Percentiles rank a stretch among this genome's conserved stretches.
Conservation (phyloP, 2,113 vertebrate genomes). For the Azemiops feae region DNA sequence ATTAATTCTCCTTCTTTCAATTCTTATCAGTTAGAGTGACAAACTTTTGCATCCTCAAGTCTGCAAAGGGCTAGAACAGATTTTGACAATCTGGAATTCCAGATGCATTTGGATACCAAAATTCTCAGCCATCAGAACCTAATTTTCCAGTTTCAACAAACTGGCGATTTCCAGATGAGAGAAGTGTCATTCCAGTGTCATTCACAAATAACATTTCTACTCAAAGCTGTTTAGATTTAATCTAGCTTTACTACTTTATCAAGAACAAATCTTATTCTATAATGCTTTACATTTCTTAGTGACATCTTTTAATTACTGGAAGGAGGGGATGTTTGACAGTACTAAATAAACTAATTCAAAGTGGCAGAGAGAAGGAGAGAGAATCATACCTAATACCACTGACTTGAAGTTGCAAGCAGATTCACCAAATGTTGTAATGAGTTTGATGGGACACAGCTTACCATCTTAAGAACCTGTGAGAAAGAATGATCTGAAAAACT, state of each 20-base stretch:
- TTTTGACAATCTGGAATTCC: background rate
- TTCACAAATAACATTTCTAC: background rate
- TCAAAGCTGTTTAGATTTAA: background rate
- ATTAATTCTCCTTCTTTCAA: background rate
- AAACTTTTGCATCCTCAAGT: background rate
- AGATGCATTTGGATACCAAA: background rate
- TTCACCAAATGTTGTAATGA: constrained; percentile 40
- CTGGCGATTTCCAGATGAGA: background rate
- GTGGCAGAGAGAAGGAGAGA: constrained; percentile 48
- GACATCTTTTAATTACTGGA: constrained; percentile 36
- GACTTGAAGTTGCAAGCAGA: constrained; percentile 49
- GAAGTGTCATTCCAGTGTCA: background rate
- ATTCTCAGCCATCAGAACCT: background rate
- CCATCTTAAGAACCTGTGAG: constrained; percentile 35
- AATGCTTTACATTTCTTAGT: constrained; percentile 36
- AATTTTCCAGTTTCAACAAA: background rate
- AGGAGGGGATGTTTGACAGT: constrained; percentile 31
- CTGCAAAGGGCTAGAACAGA: background rate
- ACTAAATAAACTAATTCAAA: constrained; percentile 55
- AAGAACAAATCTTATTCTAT: constrained; percentile 26
- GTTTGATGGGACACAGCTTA: constrained; percentile 32
- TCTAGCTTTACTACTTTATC: constrained; percentile 17
- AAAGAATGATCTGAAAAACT: background rate
- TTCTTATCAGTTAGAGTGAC: background rate
- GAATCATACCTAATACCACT: constrained; percentile 53